Evolutionary conservation across 2,888 invertebrate species (phyloP).

Genomic region (Rhynchonema sp.): DNA sequence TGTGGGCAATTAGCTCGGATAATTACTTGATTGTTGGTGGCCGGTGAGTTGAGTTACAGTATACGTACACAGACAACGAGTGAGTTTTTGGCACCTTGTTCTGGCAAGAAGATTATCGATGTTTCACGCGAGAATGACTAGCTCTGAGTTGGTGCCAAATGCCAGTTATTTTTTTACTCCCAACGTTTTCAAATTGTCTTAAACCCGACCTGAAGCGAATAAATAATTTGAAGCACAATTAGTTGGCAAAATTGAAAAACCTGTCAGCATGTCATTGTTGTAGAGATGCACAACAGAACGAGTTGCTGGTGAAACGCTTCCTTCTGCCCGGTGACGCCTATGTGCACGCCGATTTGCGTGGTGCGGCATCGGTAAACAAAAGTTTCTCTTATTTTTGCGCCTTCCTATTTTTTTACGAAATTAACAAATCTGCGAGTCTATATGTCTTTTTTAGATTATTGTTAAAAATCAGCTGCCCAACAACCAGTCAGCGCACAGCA

Average conservation of each 20-base stretch:
- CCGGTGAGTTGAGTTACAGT: too few species aligned
- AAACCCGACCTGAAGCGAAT: too few species aligned
- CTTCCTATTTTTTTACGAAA: conserved; percentile 3
- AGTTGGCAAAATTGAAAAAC: too few species aligned
- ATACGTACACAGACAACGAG: too few species aligned
- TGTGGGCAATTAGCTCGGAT: conserved; percentile 93
- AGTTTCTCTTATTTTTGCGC: not conserved
- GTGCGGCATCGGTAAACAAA: conserved; percentile 73
- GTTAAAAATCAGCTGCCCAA: not conserved
- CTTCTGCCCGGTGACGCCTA: conserved; percentile 53
- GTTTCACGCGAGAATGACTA: too few species aligned
- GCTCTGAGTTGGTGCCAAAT: too few species aligned
- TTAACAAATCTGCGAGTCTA: conserved; percentile 3
- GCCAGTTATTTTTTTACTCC: too few species aligned
- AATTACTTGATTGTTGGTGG: conserved; percentile 62
- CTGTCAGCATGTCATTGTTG: too few species aligned
- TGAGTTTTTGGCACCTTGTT: too few species aligned
- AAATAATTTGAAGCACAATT: too few species aligned
- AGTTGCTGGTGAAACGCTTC: conserved; percentile 67
- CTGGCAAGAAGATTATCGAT: too few species aligned
- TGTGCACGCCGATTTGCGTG: conserved; percentile 83
- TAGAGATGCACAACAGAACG: conserved; percentile 97
- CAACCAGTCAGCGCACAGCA: conserved; percentile 14
- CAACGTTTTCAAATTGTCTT: too few species aligned
- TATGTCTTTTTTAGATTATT: not conserved